phyloP scores from a whole-genome alignment of 2,113 vertebrate genomes.

The Trogon melanurus region DNA sequence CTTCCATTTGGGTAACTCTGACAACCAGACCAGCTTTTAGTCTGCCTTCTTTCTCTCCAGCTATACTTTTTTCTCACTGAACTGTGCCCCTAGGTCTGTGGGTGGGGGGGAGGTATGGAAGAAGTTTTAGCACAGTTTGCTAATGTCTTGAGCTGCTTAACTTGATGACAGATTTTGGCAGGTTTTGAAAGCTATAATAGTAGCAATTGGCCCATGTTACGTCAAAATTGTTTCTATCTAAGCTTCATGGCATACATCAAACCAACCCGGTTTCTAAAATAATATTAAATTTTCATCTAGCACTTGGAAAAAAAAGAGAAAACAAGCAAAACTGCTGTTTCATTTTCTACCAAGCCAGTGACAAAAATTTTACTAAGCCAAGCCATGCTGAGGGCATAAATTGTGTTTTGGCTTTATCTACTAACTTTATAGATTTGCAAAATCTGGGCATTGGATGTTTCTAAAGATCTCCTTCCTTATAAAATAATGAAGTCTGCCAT shows the following conservation, averaged over 20 bases:
- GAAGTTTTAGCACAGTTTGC: neutral
- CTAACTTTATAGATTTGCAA: neutral
- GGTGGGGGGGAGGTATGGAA: neutral
- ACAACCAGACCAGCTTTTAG: neutral
- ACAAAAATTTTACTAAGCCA: neutral
- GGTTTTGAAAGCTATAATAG: neutral
- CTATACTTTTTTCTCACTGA: neutral
- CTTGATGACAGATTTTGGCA: neutral
- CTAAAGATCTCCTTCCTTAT: neutral
- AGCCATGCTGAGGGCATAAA: neutral
- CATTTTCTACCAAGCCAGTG: neutral
- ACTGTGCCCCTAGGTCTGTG: neutral
- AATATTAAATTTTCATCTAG: neutral
- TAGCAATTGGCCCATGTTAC: neutral
- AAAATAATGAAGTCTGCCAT: neutral
- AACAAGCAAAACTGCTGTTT: neutral
- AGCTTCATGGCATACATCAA: neutral
- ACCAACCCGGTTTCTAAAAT: neutral
- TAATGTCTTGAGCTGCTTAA: neutral
- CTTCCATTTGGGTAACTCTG: rapidly evolving
- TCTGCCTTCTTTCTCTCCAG: neutral
- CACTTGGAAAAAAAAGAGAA: neutral
- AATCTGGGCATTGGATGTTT: neutral
- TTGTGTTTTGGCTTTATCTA: neutral
- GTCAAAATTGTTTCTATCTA: neutral